Evolutionary conservation across 2,888 invertebrate genomes (phyloP), one percentile per base, ranked within the genome.

Genomic region (Oasisia sp.): DNA sequence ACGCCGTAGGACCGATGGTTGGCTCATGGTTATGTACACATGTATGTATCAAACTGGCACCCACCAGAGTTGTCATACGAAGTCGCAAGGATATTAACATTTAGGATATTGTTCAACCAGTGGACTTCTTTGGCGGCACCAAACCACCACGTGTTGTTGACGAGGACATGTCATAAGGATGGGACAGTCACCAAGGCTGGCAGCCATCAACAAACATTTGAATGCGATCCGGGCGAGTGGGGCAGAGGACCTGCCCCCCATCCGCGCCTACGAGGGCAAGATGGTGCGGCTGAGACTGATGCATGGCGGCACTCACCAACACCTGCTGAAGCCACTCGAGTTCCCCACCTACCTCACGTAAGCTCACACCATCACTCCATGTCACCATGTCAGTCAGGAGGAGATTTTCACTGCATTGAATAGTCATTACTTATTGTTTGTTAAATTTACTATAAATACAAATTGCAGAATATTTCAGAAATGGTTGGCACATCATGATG

Each of bases 121-220:
- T 74, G 74, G 74, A 74, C 74, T 74, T 74, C 74, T 27, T 27
- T 27, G 74, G 27, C 7, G 27, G 74, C 74, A 74, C 19, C 27
- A 27, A 19, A 27, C 7, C 27, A 74, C 74, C 74, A 50, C 50
- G 14, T 50, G 74, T 74, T 27, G n/a, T 74, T 56, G 56, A 27
- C 19, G 27, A 74, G n/a, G 74, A 74, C 5, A 74, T 19, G n/a
- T 74, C n/a, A 74, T 74, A n/a, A 74, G 27, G 7, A 74, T 74
- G 74, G 74, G 74, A 74, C 74, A 74, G 74, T 74, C 74, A 74
- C 74, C 74, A 74, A 74, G 74, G 27, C 1, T 74, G 74, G 74
- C 74, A 27, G 74, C 74, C 74, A 74, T 74, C n/a, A 74, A 74
- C 74, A 74, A 74, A 74, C 74, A 74, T 74, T 74, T 74, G 74